Evolutionary conservation across 2,797 vertebrate species (phyloP).

Genomic region (Xerus rutilus): DNA sequence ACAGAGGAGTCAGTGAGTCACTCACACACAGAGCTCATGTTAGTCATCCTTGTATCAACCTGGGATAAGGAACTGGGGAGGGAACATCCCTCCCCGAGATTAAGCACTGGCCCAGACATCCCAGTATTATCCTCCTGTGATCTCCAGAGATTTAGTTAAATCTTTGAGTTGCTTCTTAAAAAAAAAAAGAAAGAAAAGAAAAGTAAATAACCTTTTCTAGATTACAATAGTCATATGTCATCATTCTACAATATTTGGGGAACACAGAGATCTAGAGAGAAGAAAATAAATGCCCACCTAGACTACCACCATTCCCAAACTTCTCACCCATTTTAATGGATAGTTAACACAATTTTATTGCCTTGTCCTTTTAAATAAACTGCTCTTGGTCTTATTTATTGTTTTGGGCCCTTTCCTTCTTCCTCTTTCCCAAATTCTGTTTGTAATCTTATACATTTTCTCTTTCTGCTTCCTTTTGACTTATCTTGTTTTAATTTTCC

Average conservation of each 20-base stretch:
- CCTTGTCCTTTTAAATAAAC: background rate
- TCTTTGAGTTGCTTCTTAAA: background rate
- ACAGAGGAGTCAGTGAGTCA: background rate
- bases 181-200: background rate
- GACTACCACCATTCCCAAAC: background rate
- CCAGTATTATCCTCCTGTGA: background rate
- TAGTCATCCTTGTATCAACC: background rate
- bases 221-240: background rate
- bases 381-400: background rate
- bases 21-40: background rate
- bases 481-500: background rate
- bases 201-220: background rate
- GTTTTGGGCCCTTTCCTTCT: background rate
- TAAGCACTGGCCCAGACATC: background rate
- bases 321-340: background rate
- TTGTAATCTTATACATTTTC: background rate
- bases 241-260: background rate
- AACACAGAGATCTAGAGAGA: background rate
- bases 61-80: background rate
- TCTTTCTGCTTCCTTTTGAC: background rate
- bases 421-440: background rate
- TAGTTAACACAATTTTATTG: background rate
- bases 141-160: background rate
- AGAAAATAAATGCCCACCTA: background rate
- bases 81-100: background rate